These are phyloP conservation scores for Spongia lamella DNA, from an alignment of 37 sponge, comb jelly and placozoan genomes.

Conservation along the genomic window DNA sequence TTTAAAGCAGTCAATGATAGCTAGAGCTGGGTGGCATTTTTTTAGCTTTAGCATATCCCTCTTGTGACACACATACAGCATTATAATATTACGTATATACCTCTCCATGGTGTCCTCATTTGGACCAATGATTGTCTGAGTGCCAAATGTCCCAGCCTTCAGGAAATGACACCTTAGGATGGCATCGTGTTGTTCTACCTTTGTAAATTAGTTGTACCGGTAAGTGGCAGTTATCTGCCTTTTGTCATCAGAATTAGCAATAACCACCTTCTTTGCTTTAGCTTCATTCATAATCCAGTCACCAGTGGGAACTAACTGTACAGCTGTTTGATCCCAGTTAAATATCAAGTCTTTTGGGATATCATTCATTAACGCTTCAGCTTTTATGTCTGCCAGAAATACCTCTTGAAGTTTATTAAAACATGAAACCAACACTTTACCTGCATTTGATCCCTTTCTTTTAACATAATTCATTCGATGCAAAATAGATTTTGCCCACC, in stretches of 20 bases:
- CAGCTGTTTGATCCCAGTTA: too few species aligned
- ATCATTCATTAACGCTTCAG: too few species aligned
- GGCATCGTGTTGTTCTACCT: slow-evolving; percentile 27
- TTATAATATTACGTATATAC: slow-evolving; percentile 1
- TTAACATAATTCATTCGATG: too few species aligned
- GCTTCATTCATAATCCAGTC: slow-evolving; percentile 15
- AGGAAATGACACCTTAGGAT: slow-evolving; percentile 8
- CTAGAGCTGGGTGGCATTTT: neutral
- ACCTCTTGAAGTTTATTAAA: too few species aligned
- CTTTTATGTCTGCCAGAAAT: too few species aligned
- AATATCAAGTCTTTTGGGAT: too few species aligned
- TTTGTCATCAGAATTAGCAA: slow-evolving; percentile 32
- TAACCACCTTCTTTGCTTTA: neutral
- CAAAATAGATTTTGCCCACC: too few species aligned
- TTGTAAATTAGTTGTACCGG: slow-evolving; percentile 22
- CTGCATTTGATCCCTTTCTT: too few species aligned
- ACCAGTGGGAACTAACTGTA: slow-evolving; percentile 9
- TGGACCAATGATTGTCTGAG: slow-evolving; percentile 29
- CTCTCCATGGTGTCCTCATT: slow-evolving; percentile 18
- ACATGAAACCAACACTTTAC: too few species aligned
- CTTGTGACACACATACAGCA: neutral
- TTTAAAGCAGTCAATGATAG: slow-evolving; percentile 2
- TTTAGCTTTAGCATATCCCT: slow-evolving; percentile 3
- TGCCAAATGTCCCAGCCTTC: slow-evolving; percentile 29
- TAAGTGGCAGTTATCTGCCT: slow-evolving; percentile 17